Percentiles rank a stretch among this genome's conserved stretches.
phyloP scores from a whole-genome alignment of 2,113 vertebrate genomes.

The Psammodynastes pulverulentus region DNA sequence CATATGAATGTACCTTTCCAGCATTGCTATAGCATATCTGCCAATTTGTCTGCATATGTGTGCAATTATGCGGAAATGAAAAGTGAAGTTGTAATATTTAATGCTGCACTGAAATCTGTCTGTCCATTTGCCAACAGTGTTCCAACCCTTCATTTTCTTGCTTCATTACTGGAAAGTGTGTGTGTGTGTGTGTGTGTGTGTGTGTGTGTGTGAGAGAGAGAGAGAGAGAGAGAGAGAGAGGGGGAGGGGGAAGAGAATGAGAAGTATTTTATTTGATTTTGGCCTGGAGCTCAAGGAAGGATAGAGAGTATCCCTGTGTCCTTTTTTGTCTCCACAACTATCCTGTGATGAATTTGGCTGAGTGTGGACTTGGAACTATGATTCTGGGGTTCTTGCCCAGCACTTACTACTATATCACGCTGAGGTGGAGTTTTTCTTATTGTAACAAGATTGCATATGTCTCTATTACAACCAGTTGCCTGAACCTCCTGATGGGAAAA shows the following conservation, averaged over 20 bases:
- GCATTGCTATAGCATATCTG: not conserved
- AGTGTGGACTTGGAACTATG: not conserved
- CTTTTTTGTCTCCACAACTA: not conserved
- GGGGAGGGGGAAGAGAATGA: not conserved
- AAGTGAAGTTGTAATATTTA: conserved; percentile 20
- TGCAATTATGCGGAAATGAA: not conserved
- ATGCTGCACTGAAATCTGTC: not conserved
- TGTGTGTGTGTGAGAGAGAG: not conserved
- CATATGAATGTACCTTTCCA: not conserved
- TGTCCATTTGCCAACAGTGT: not conserved
- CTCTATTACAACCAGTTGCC: not conserved
- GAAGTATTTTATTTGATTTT: not conserved
- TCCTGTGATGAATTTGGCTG: not conserved
- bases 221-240: too few relatives aligned
- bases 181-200: not conserved
- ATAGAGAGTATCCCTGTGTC: not conserved
- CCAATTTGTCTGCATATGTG: not conserved
- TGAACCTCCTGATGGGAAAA: not conserved
- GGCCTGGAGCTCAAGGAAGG: not conserved
- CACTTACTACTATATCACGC: not conserved
- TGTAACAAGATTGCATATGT: not conserved
- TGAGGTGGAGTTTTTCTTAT: not conserved
- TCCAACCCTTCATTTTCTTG: not conserved
- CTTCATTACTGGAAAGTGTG: not conserved
- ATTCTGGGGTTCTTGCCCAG: not conserved